phyloP scores from a whole-genome alignment of 2,888 invertebrate genomes.

The Bellardia pandia region DNA sequence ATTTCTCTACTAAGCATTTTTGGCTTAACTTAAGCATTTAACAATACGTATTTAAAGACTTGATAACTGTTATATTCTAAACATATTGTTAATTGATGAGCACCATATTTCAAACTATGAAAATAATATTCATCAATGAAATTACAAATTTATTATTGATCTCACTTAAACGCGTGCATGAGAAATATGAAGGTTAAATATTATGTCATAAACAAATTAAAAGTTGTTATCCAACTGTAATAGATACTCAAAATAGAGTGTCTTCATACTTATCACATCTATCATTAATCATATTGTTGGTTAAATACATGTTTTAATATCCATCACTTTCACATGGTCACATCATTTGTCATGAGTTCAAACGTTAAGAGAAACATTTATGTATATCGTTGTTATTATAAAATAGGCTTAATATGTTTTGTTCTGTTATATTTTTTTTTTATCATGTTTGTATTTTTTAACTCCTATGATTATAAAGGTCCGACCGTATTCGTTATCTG shows the following conservation, averaged over 20 bases:
- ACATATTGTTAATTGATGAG: not conserved
- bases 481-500: not conserved
- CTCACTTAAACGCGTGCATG: not conserved
- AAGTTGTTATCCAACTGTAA: slow-evolving; percentile 3
- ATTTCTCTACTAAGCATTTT: too few relatives aligned
- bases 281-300: slow-evolving; percentile 13
- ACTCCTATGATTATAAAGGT: too few relatives aligned
- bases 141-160: not conserved
- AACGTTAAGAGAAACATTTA: not conserved
- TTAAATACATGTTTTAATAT: not conserved
- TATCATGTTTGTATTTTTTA: not conserved
- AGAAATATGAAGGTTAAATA: slow-evolving; percentile 1
- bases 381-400: not conserved
- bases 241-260: not conserved
- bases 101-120: not conserved
- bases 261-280: not conserved
- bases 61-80: not conserved
- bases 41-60: too few relatives aligned
- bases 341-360: not conserved
- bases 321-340: slow-evolving; percentile 8
- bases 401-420: not conserved
- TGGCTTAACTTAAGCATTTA: too few relatives aligned
- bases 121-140: not conserved
- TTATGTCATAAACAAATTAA: not conserved
- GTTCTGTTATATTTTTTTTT: not conserved